Conservation (phyloP, 2,888 invertebrate species). For the Trissonchulus latispiculum region DNA sequence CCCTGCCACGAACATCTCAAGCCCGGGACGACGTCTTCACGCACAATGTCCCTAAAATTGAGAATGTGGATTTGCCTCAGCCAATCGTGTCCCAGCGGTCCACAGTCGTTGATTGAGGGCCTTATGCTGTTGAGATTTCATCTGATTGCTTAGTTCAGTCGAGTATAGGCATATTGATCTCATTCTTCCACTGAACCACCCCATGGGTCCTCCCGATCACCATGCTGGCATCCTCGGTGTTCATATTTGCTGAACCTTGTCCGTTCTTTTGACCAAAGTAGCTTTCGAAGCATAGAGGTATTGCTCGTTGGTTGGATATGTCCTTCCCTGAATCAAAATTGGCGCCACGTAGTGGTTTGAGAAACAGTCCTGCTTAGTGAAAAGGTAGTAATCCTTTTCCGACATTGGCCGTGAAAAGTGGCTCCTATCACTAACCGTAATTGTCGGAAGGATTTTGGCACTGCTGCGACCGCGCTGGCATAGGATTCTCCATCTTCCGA, state of each 20-base stretch:
- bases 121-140: slow-evolving; percentile 6
- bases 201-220: background rate
- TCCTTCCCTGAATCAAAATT: background rate
- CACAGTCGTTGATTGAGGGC: background rate
- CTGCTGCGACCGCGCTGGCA: background rate
- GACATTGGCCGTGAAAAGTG: background rate
- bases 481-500: background rate
- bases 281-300: slow-evolving; percentile 12
- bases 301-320: slow-evolving; percentile 9
- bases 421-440: background rate
- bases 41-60: background rate
- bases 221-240: background rate
- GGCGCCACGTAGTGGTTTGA: background rate
- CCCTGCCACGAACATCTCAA: no score
- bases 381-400: background rate
- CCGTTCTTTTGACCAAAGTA: background rate
- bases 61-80: background rate
- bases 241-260: background rate
- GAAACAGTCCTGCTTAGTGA: background rate
- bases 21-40: background rate
- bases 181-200: background rate
- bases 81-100: background rate
- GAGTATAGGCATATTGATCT: background rate
- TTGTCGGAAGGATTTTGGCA: background rate
- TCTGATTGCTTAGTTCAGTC: background rate